phyloP scores from a whole-genome alignment of 1,140 invertebrate species.

The Drepana arcuata region DNA sequence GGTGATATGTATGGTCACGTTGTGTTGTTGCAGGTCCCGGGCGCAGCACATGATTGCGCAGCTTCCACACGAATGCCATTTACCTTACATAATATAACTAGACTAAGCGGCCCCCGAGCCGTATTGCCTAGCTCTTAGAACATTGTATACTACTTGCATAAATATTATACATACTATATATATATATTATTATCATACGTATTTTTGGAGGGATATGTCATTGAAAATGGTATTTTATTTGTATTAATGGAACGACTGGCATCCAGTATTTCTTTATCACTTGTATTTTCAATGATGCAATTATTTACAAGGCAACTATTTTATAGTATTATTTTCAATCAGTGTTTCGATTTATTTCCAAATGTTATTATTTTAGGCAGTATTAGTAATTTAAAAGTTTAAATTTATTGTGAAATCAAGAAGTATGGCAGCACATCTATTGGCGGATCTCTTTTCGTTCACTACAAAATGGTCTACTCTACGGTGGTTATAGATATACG shows the following conservation, averaged over 20 bases:
- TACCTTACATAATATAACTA: slow-evolving; percentile 32
- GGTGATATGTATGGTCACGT: no score
- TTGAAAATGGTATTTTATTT: slow-evolving; percentile 28
- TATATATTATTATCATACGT: slow-evolving; percentile 32
- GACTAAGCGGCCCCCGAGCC: slow-evolving; percentile 15
- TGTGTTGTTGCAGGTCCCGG: slow-evolving; percentile 31
- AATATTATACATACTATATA: slow-evolving; percentile 12
- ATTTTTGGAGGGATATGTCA: slow-evolving; percentile 40
- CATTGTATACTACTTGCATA: slow-evolving; percentile 49
- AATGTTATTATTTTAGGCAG: slow-evolving; percentile 50
- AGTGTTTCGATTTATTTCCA: slow-evolving; percentile 15
- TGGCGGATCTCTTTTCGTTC: slow-evolving; percentile 56
- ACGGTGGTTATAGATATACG: slow-evolving; percentile 66
- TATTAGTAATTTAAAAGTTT: slow-evolving; percentile 40
- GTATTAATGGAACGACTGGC: slow-evolving; percentile 40
- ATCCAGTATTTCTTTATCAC: slow-evolving; percentile 48
- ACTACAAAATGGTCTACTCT: slow-evolving; percentile 36
- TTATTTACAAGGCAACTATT: slow-evolving; percentile 15
- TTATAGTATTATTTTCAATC: slow-evolving; percentile 27
- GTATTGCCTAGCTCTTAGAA: slow-evolving; percentile 37
- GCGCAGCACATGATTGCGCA: slow-evolving; percentile 26
- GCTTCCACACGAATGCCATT: slow-evolving; percentile 60
- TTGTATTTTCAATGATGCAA: slow-evolving; percentile 14
- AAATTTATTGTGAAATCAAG: neutral
- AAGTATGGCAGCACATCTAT: slow-evolving; percentile 21